Conservation (phyloP, 1,140 invertebrate species). For the Hormaphis cornu region DNA sequence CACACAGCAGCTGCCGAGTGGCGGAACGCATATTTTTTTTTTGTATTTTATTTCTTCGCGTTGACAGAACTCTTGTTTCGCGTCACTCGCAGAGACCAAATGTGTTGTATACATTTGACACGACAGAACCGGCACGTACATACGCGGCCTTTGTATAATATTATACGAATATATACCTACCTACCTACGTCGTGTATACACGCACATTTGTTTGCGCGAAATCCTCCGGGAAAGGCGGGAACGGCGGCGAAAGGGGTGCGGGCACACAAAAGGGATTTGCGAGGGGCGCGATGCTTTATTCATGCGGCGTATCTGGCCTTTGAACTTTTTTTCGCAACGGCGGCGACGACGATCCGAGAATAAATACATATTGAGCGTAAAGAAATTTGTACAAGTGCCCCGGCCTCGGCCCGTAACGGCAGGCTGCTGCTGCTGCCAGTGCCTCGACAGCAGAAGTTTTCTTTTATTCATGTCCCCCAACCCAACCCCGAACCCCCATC, state of each 20-base stretch:
- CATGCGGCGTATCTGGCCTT: constrained; percentile 29
- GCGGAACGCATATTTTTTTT: no score
- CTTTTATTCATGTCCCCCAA: constrained; percentile 25
- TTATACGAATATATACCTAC: no score
- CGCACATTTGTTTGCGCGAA: not conserved
- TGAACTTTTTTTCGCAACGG: constrained; percentile 15
- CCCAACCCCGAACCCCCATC: not conserved
- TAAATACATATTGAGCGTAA: constrained; percentile 30
- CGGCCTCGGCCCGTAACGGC: not conserved
- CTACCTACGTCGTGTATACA: not conserved
- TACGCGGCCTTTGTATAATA: no score
- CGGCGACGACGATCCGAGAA: constrained; percentile 14
- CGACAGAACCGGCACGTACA: no score
- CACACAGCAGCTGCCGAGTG: no score
- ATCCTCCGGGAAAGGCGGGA: not conserved
- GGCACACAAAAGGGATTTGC: constrained; percentile 17
- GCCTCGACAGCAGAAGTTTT: constrained; percentile 2
- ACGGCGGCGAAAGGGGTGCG: not conserved
- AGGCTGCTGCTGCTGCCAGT: no score
- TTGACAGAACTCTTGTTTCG: constrained; percentile 10
- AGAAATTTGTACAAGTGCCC: constrained; percentile 10
- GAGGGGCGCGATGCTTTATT: constrained; percentile 21
- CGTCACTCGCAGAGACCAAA: not conserved
- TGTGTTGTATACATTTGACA: no score
- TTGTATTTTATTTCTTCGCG: not conserved